A percentile compares a stretch with the other conserved stretches of the same genome.
Conservation (phyloP, 2,797 vertebrate species). For the Hirundo rustica region DNA sequence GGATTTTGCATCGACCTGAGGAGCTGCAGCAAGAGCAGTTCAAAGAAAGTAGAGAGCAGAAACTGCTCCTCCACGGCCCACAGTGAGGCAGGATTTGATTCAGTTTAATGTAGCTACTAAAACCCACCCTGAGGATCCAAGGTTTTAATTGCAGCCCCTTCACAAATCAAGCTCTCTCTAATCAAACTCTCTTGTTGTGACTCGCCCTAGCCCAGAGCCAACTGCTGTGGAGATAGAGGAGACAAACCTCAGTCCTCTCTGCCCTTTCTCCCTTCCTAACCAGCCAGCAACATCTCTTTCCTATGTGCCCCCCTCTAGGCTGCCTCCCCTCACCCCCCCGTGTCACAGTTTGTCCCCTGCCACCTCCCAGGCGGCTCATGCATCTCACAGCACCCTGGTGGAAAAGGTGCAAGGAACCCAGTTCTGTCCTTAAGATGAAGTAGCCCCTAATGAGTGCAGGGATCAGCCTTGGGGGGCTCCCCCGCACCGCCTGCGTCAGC, state of each 20-base stretch:
- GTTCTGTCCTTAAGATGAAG: not conserved
- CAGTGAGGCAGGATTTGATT: not conserved
- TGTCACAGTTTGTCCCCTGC: not conserved
- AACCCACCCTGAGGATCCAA: not conserved
- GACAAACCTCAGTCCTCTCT: not conserved
- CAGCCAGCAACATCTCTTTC: not conserved
- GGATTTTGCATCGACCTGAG: not conserved
- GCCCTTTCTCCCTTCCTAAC: not conserved
- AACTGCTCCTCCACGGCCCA: not conserved
- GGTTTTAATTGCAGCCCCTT: not conserved
- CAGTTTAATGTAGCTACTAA: not conserved
- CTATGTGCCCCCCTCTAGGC: not conserved
- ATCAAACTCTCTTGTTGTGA: not conserved
- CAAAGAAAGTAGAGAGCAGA: not conserved
- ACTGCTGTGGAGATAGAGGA: not conserved
- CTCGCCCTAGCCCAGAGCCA: not conserved
- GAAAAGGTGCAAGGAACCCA: not conserved
- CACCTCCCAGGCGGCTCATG: not conserved
- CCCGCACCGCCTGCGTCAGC: not conserved
- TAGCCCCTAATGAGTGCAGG: not conserved
- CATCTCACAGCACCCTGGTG: not conserved
- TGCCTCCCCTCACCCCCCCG: fast-evolving
- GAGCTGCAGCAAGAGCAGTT: not conserved
- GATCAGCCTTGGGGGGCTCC: not conserved
- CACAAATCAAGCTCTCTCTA: not conserved